Conservation (phyloP, 2,797 vertebrate species). For the Neomorphus geoffroyi region DNA sequence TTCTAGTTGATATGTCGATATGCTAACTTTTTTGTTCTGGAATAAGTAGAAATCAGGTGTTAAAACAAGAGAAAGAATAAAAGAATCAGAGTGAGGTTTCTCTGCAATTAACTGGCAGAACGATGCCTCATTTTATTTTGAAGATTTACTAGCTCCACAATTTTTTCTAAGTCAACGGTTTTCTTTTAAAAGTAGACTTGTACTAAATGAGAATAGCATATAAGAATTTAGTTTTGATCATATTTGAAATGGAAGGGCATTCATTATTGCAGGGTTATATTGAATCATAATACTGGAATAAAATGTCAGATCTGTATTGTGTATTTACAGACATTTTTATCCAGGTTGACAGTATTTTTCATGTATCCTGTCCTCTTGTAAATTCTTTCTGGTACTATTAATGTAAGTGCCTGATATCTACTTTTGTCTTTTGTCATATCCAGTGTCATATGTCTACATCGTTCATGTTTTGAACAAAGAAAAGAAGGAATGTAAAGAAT, state of each 20-base stretch:
- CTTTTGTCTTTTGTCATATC: conserved; percentile 16
- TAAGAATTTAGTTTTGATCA: background rate
- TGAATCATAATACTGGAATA: background rate
- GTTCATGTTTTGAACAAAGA: background rate
- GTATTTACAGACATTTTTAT: conserved; percentile 41
- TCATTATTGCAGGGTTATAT: conserved; percentile 18
- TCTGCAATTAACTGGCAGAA: background rate
- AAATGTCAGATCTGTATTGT: conserved; percentile 47
- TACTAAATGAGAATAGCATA: background rate
- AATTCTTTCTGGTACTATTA: conserved; percentile 51
- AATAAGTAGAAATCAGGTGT: background rate
- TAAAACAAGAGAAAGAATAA: background rate
- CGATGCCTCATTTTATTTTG: background rate
- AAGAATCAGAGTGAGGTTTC: background rate
- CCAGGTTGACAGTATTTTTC: conserved; percentile 30
- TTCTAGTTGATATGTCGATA: background rate
- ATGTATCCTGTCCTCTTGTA: conserved; percentile 22
- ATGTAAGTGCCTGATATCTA: conserved; percentile 25
- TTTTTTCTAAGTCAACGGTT: background rate
- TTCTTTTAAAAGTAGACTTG: background rate
- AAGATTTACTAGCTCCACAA: background rate
- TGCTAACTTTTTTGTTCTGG: background rate
- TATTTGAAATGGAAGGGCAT: conserved; percentile 22
- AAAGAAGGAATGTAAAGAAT: background rate
- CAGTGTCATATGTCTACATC: background rate